A percentile compares a stretch with the other conserved stretches of the same genome.
phyloP scores from a whole-genome alignment of 2,797 vertebrate genomes.

The Jordanella pulchra region DNA sequence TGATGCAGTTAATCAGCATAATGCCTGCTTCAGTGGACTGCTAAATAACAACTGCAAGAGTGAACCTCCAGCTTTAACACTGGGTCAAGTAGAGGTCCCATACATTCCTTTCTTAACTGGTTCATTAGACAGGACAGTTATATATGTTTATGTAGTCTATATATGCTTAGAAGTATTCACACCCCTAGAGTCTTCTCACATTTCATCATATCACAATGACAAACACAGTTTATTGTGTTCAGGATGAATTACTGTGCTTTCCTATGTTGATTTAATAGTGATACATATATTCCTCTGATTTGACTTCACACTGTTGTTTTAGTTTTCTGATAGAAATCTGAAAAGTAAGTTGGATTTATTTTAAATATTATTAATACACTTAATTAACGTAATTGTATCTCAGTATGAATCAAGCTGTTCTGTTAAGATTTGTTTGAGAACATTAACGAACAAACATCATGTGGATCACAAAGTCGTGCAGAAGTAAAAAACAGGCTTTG shows the following conservation, averaged over 20 bases:
- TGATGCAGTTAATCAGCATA: constrained; percentile 75
- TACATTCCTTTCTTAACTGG: constrained; percentile 23
- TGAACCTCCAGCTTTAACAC: constrained; percentile 31
- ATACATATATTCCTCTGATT: background rate
- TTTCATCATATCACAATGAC: background rate
- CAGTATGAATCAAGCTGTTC: background rate
- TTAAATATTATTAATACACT: background rate
- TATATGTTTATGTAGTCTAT: too few relatives aligned
- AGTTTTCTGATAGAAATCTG: background rate
- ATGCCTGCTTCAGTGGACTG: constrained; percentile 60
- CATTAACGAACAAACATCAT: background rate
- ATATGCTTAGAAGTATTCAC: background rate
- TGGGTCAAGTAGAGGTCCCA: constrained; percentile 26
- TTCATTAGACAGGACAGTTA: constrained; percentile 44
- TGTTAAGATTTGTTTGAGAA: background rate
- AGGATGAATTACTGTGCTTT: background rate
- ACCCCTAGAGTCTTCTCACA: background rate
- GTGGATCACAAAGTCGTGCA: background rate
- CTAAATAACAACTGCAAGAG: constrained; percentile 62
- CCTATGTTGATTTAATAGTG: background rate
- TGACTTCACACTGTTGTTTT: too few relatives aligned
- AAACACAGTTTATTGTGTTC: background rate
- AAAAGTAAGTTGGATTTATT: background rate
- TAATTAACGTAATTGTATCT: background rate
- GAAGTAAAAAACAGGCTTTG: background rate